Conservation (phyloP, 2,888 invertebrate genomes). For the Anodontia alba region DNA sequence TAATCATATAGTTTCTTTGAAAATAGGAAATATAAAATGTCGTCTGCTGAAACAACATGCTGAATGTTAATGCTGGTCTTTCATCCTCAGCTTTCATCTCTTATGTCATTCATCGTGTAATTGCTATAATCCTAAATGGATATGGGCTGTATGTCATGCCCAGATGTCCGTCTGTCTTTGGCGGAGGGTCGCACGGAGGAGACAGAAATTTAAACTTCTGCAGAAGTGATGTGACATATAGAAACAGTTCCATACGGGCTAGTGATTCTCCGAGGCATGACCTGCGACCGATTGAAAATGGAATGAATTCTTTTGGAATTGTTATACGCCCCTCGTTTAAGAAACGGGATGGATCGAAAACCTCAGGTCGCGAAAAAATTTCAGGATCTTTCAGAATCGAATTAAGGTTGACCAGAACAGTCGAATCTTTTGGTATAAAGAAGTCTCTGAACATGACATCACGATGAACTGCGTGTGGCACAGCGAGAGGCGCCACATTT, state of each 20-base stretch:
- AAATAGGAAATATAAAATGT: too few species aligned
- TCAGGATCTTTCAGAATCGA: slow-evolving; percentile 50
- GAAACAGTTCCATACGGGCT: slow-evolving; percentile 58
- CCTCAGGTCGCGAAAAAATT: slow-evolving; percentile 44
- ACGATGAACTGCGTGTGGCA: slow-evolving; percentile 53
- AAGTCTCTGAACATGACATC: slow-evolving; percentile 44
- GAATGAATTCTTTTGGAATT: slow-evolving; percentile 51
- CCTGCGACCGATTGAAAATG: slow-evolving; percentile 54
- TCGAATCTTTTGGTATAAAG: slow-evolving; percentile 52
- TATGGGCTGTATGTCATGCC: slow-evolving; percentile 49
- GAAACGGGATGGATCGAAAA: slow-evolving; percentile 51
- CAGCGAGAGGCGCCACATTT: slow-evolving; percentile 48
- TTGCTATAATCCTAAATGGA: slow-evolving; percentile 33
- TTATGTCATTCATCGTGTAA: background rate
- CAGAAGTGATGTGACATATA: slow-evolving; percentile 46
- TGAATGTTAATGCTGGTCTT: too few species aligned
- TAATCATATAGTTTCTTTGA: too few species aligned
- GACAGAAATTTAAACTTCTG: slow-evolving; percentile 40
- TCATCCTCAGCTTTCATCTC: too few species aligned
- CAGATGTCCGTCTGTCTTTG: slow-evolving; percentile 38
- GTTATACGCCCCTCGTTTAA: slow-evolving; percentile 29
- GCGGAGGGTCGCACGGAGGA: slow-evolving; percentile 19
- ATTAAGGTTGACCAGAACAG: slow-evolving; percentile 49
- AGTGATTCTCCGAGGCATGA: slow-evolving; percentile 58
- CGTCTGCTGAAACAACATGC: too few species aligned